phyloP scores from a whole-genome alignment of 2,888 invertebrate species.

The Troilus luridus region DNA sequence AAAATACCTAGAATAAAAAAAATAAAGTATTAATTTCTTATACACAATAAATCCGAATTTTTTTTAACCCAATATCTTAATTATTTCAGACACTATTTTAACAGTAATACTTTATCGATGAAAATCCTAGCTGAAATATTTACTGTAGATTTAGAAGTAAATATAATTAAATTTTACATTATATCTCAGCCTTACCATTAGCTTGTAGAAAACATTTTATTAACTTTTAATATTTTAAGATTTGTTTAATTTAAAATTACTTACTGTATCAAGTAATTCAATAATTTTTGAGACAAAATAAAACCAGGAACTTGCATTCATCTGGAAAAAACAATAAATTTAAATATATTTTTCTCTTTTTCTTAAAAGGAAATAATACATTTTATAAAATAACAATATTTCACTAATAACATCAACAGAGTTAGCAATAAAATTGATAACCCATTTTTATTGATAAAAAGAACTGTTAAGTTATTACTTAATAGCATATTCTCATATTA shows the following conservation, averaged over 20 bases:
- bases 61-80: not conserved
- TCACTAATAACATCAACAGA: no score
- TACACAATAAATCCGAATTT: not conserved
- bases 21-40: not conserved
- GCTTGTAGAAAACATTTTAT: not conserved
- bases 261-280: slow-evolving; percentile 81
- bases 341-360: not conserved
- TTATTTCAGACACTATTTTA: no score
- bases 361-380: not conserved
- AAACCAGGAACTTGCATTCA: slow-evolving; percentile 77
- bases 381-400: no score
- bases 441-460: no score
- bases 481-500: no score
- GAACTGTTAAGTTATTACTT: no score
- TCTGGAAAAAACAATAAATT: slow-evolving; percentile 68
- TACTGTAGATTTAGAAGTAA: no score
- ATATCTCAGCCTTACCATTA: not conserved
- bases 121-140: not conserved
- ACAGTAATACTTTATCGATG: not conserved
- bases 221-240: not conserved
- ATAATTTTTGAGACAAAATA: slow-evolving; percentile 85
- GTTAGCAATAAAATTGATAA: no score
- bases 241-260: slow-evolving; percentile 60
- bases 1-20: slow-evolving; percentile 75
- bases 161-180: no score